Evolutionary conservation across 2,113 vertebrate species (phyloP), one percentile per base, ranked within the genome.

Genomic region (Thinocorus orbignyianus): DNA sequence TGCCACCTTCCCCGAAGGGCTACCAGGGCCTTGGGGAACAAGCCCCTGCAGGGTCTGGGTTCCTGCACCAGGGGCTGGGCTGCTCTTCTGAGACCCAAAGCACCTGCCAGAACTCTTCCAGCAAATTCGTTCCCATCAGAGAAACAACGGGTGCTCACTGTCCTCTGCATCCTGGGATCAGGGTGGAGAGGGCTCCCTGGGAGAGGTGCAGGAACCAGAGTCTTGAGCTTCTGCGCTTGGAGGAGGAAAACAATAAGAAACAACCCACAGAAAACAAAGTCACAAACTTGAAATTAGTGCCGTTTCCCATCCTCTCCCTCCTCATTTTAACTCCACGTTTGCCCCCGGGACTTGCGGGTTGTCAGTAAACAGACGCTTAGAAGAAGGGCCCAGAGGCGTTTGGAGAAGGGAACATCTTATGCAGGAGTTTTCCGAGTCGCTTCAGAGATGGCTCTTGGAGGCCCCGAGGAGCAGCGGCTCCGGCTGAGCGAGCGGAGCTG

Each of bases 141-240:
- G 66, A 18, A 48, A 12, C 0, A 0, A 26, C 1, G 1, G 26
- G 42, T 3, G 2, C 15, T 8, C 3, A 0, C n/a, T 23, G 19
- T 16, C 8, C 2, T 4, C 19, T 20, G 49, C 58, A 17, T 12
- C 1, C 2, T 1, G 6, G 5, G 17, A 15, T 28, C 7, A 17
- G 42, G 16, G 26, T 22, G 18, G 6, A 1, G 8, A 31, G 5
- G 3, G 9, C 2, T 30, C 28, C 16, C 7, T 2, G 2, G 41
- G 15, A 5, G 22, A 9, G 28, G 22, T 30, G 18, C 55, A 35
- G 37, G 35, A 87, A 44, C 30, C 31, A 9, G 42, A 7, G 11
- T 3, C 30, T 30, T 12, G 4, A 30, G 61, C 25, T 31, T 42
- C 46, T 52, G 37, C 2, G 2, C 54, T 37, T 39, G 11, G 16